Percentiles rank a stretch among this genome's conserved stretches.
phyloP scores from a whole-genome alignment of 92 coral and sea anemone genomes.

The Parazoanthus darwini region DNA sequence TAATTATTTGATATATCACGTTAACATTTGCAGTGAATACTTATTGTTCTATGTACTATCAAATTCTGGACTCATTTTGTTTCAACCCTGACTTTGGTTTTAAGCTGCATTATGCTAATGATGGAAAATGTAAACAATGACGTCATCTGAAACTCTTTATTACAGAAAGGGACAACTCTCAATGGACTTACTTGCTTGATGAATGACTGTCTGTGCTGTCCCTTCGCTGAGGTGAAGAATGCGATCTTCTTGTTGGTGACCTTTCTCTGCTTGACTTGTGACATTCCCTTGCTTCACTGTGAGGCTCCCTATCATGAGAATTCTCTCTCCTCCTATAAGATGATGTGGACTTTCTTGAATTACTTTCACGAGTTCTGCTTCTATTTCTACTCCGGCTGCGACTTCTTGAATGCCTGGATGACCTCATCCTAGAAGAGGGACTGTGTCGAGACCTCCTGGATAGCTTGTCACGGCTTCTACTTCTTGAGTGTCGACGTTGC shows the following conservation, averaged over 20 bases:
- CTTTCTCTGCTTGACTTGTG: slow-evolving; percentile 15
- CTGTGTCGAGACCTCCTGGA: slow-evolving; percentile 13
- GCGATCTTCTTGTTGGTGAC: slow-evolving; percentile 8
- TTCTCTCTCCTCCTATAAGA: slow-evolving; percentile 28
- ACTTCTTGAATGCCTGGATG: slow-evolving; percentile 6
- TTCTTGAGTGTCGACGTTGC: slow-evolving; percentile 18
- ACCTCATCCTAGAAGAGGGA: not conserved
- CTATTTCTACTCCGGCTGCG: slow-evolving; percentile 15
- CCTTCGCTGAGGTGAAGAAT: slow-evolving; percentile 1
- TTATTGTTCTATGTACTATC: too few relatives aligned
- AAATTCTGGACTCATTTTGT: too few relatives aligned
- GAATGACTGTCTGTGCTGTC: slow-evolving; percentile 19
- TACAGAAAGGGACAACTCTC: too few relatives aligned
- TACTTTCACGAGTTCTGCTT: slow-evolving; percentile 6
- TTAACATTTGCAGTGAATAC: too few relatives aligned
- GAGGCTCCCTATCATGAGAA: not conserved
- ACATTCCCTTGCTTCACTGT: not conserved
- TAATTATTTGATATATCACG: too few relatives aligned
- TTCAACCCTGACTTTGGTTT: too few relatives aligned
- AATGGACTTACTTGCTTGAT: slow-evolving; percentile 12
- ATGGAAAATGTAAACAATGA: too few relatives aligned
- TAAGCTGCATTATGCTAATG: too few relatives aligned
- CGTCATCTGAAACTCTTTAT: too few relatives aligned
- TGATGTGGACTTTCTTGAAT: not conserved
- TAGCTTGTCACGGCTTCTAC: slow-evolving; percentile 21